Percentiles rank a stretch among this genome's conserved stretches.
Evolutionary conservation across 2,888 invertebrate species (phyloP).

Genomic region (Luperina testacea): DNA sequence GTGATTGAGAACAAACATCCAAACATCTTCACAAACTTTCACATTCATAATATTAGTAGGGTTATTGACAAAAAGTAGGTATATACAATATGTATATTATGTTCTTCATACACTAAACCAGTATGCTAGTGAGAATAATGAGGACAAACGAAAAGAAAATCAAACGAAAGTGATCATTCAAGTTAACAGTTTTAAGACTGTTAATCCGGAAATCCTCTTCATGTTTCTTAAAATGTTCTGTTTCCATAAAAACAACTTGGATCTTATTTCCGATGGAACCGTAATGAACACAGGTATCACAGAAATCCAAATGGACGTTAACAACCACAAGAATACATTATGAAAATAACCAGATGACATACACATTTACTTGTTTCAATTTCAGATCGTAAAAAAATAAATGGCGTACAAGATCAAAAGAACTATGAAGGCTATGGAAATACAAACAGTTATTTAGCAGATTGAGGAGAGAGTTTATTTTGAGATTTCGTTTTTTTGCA

Average conservation of each 20-base stretch:
- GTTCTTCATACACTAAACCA: not conserved
- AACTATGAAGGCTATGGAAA: constrained; percentile 28
- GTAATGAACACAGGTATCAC: not conserved
- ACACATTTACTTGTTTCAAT: constrained; percentile 17
- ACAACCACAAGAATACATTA: constrained; percentile 6
- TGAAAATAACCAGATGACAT: constrained; percentile 31
- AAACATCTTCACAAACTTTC: no score
- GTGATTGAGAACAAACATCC: no score
- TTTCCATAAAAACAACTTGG: not conserved
- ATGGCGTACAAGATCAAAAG: constrained; percentile 18
- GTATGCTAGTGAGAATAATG: not conserved
- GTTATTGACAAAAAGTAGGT: not conserved
- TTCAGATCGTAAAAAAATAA: constrained; percentile 28
- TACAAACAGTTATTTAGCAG: not conserved
- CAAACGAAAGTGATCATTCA: not conserved
- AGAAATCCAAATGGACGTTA: constrained; percentile 14
- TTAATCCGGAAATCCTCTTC: not conserved
- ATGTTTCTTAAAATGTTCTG: not conserved
- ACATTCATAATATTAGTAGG: no score
- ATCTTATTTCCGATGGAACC: not conserved
- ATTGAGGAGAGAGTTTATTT: no score
- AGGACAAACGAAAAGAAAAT: not conserved
- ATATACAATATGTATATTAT: not conserved
- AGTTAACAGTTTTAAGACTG: not conserved
- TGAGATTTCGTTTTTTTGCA: no score